phyloP scores from a whole-genome alignment of 2,113 vertebrate species.

The Callocephalon fimbriatum region DNA sequence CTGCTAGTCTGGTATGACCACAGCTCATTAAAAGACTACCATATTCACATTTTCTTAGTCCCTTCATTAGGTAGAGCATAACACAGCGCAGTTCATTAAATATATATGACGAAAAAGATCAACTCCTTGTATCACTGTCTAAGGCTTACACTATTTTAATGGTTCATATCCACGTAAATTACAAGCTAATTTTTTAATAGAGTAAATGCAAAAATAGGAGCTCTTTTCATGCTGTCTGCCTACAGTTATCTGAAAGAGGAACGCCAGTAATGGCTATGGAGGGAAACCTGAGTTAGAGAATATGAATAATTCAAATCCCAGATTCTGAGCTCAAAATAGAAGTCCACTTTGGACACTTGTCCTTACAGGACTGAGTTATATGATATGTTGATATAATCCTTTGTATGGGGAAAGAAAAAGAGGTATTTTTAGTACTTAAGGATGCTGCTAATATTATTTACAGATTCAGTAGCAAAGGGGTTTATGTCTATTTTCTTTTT shows the following conservation, averaged over 20 bases:
- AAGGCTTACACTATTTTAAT: not conserved
- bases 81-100: not conserved
- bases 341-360: not conserved
- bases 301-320: not conserved
- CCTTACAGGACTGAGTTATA: not conserved
- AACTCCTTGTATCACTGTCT: not conserved
- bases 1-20: not conserved
- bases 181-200: not conserved
- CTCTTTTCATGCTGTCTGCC: not conserved
- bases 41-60: not conserved
- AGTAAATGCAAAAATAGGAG: not conserved
- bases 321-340: not conserved
- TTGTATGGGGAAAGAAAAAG: not conserved
- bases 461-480: not conserved
- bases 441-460: not conserved
- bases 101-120: not conserved
- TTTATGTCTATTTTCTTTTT: not conserved
- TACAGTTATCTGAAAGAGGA: not conserved
- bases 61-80: not conserved
- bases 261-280: not conserved
- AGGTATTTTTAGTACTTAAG: not conserved
- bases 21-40: not conserved
- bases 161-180: not conserved
- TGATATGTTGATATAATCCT: not conserved
- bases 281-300: not conserved